These are phyloP conservation scores for Drosophila rhopaloa DNA, from an alignment of 1,140 invertebrate species.

Conservation along the genomic window DNA sequence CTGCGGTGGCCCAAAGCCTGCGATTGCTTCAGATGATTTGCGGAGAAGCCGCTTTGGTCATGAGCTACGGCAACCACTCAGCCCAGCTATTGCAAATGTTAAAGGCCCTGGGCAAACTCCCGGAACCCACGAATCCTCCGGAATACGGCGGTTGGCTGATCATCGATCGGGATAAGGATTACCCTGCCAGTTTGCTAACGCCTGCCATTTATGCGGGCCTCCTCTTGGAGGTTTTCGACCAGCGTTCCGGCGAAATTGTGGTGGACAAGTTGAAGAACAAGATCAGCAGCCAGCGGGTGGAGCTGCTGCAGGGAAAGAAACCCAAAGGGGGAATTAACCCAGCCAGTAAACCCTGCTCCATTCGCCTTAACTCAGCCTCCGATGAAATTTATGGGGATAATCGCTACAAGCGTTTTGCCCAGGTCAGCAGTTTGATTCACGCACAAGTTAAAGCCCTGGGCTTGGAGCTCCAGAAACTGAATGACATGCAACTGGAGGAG, in stretches of 20 bases:
- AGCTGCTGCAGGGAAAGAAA: conserved; percentile 64
- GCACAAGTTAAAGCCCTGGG: conserved; percentile 94
- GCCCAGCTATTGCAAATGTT: conserved; percentile 86
- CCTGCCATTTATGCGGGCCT: conserved; percentile 97
- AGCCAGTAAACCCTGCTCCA: conserved; percentile 74
- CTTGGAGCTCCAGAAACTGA: conserved; percentile 90
- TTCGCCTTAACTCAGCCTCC: conserved; percentile 88
- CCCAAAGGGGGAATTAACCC: conserved; percentile 12
- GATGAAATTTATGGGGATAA: conserved; percentile 95
- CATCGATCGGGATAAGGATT: conserved; percentile 94
- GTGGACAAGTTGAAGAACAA: conserved; percentile 87
- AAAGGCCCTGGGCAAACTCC: conserved; percentile 38
- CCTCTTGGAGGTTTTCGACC: conserved; percentile 95
- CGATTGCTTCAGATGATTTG: conserved; percentile 91
- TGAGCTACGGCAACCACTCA: conserved; percentile 91
- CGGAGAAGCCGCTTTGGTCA: conserved; percentile 90
- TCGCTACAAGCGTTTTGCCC: conserved; percentile 95
- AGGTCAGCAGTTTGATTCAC: conserved; percentile 93
- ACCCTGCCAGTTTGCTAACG: conserved; percentile 93
- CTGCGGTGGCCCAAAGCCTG: conserved; percentile 90
- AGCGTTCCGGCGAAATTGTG: conserved; percentile 91
- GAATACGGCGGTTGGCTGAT: conserved; percentile 87
- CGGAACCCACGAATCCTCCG: conserved; percentile 2
- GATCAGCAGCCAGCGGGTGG: conserved; percentile 85
- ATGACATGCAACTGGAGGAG: conserved; percentile 92